phyloP scores from a whole-genome alignment of 2,888 invertebrate species.

The Resseliella maxima region DNA sequence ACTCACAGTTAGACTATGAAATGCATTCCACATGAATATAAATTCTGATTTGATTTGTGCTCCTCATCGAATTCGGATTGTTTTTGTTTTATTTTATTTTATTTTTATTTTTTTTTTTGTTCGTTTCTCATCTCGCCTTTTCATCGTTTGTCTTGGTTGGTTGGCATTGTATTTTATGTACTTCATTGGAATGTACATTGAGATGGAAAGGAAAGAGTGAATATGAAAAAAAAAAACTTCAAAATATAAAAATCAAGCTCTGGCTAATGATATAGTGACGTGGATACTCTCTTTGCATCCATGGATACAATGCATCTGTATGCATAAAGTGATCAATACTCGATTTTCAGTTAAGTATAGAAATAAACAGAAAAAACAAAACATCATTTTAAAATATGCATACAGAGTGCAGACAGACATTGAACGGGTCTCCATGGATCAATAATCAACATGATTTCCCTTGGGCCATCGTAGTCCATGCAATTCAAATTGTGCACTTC shows the following conservation, averaged over 20 bases:
- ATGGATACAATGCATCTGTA: conserved; percentile 8
- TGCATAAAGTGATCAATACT: conserved; percentile 33
- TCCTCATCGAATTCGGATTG: conserved; percentile 20
- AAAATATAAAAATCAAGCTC: not conserved
- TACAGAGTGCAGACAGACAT: conserved; percentile 35
- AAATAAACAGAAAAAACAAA: not conserved
- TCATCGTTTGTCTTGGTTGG: not conserved
- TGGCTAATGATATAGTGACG: conserved; percentile 39
- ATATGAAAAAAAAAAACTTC: not conserved
- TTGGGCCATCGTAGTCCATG: conserved; percentile 12
- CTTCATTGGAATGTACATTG: not conserved
- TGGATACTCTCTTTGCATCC: conserved; percentile 1
- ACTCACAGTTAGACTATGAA: not conserved
- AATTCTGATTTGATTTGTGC: conserved; percentile 40
- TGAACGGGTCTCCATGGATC: conserved; percentile 44
- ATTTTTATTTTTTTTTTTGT: not conserved
- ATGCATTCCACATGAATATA: conserved; percentile 43
- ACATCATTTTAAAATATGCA: too few relatives aligned
- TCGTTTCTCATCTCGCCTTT: too few relatives aligned
- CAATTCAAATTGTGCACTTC: not conserved
- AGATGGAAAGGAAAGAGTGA: not conserved
- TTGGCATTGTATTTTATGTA: not conserved
- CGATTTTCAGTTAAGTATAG: not conserved
- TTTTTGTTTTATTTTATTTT: not conserved
- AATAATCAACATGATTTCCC: conserved; percentile 41